phyloP scores from a whole-genome alignment of 2,888 invertebrate genomes.

The Alviniconcha strummeri region DNA sequence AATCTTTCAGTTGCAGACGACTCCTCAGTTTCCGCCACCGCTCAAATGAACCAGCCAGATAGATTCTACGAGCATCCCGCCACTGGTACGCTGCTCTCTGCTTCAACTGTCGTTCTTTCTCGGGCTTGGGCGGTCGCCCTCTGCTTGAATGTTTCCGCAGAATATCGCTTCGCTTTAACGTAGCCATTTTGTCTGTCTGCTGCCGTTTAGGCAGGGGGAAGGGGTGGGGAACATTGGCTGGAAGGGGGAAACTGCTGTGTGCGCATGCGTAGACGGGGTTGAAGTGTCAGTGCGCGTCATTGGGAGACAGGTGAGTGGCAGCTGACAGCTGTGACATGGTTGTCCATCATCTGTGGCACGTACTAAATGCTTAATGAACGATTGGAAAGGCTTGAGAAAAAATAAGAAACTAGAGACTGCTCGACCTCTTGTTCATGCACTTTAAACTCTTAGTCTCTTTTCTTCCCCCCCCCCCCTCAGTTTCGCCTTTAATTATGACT shows the following conservation, averaged over 20 bases:
- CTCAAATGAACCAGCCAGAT: conserved; percentile 47
- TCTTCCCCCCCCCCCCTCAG: not conserved
- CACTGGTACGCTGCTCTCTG: conserved; percentile 46
- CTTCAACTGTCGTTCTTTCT: conserved; percentile 41
- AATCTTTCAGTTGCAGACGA: conserved; percentile 47
- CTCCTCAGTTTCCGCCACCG: conserved; percentile 46
- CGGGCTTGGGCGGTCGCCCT: conserved; percentile 42
- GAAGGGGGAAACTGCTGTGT: conserved; percentile 21
- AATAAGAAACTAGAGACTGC: no score
- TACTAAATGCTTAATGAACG: conserved; percentile 9
- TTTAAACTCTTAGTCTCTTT: no score
- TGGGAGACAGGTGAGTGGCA: conserved; percentile 24
- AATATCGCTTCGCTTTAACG: conserved; percentile 44
- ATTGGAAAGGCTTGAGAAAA: not conserved
- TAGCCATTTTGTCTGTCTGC: conserved; percentile 47
- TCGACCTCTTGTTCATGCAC: no score
- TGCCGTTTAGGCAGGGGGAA: conserved; percentile 6
- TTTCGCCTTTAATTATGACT: no score
- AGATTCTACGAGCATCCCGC: conserved; percentile 45
- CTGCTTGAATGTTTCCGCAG: conserved; percentile 39
- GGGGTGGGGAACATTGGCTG: conserved; percentile 22
- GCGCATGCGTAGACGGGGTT: conserved; percentile 35
- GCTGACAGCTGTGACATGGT: conserved; percentile 35
- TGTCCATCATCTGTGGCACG: conserved; percentile 17
- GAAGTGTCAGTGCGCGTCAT: conserved; percentile 35